These are phyloP conservation scores for Cebus imitator DNA, from an alignment of 2,113 vertebrate species.

Conservation along the genomic window DNA sequence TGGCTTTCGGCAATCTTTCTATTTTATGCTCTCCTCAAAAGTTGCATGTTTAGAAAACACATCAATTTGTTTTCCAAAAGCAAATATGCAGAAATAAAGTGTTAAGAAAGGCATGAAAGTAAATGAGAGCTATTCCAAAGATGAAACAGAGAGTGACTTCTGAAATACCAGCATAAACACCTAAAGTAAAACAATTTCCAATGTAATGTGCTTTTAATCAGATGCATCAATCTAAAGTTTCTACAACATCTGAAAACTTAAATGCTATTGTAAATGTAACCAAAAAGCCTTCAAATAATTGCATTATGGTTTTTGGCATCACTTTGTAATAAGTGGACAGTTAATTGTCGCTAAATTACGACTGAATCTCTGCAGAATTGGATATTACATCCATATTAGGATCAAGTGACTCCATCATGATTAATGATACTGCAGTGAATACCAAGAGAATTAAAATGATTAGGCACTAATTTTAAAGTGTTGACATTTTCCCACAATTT, in stretches of 20 bases:
- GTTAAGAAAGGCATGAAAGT: neutral
- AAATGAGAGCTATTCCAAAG: slow-evolving; percentile 43
- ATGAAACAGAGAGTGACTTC: neutral
- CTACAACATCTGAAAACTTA: slow-evolving; percentile 60
- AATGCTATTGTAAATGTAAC: slow-evolving; percentile 50
- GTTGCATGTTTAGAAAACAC: slow-evolving; percentile 29
- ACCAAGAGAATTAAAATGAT: slow-evolving; percentile 75
- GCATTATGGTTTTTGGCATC: slow-evolving; percentile 67
- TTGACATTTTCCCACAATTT: slow-evolving; percentile 58
- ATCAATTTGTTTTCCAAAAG: neutral
- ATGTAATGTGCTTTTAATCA: slow-evolving; percentile 74
- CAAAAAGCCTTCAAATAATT: slow-evolving; percentile 78
- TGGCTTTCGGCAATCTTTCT: slow-evolving; percentile 42
- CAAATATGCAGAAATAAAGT: slow-evolving; percentile 13
- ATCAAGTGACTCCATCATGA: slow-evolving; percentile 72
- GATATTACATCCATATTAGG: slow-evolving; percentile 76
- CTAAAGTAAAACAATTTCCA: slow-evolving; percentile 64
- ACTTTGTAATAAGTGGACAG: slow-evolving; percentile 78
- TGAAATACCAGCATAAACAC: slow-evolving; percentile 11
- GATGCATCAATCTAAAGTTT: slow-evolving; percentile 75
- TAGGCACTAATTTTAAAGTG: slow-evolving; percentile 64
- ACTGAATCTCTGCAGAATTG: slow-evolving; percentile 75
- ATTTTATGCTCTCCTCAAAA: neutral
- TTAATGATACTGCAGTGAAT: slow-evolving; percentile 74
- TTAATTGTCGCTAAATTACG: slow-evolving; percentile 81